Conservation (phyloP, 1,140 invertebrate genomes). For the Drosophila persimilis region DNA sequence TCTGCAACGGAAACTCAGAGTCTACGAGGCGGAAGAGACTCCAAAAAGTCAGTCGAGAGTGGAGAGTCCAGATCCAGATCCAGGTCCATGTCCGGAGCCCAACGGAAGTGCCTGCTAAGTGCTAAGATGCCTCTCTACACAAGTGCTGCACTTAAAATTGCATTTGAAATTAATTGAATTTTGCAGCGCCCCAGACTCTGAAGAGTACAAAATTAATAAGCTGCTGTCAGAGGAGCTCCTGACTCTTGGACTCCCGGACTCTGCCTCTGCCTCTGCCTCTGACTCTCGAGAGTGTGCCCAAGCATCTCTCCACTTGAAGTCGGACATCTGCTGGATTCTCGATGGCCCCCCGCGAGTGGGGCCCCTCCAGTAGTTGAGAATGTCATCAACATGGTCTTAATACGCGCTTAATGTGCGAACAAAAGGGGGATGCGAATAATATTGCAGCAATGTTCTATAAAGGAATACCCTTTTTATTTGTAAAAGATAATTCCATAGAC, state of each 20-base stretch:
- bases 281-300: no score
- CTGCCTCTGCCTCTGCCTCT: background rate
- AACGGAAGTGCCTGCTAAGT: slow-evolving; percentile 68
- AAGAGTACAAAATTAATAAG: slow-evolving; percentile 53
- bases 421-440: background rate
- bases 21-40: background rate
- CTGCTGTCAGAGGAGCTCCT: slow-evolving; percentile 16
- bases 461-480: no score
- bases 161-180: slow-evolving; percentile 78
- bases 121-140: slow-evolving; percentile 43
- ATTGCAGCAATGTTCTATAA: no score
- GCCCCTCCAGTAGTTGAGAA: slow-evolving; percentile 11
- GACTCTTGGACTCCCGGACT: background rate
- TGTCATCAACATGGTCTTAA: slow-evolving; percentile 40
- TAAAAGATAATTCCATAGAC: no score
- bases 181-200: slow-evolving; percentile 16
- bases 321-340: no score
- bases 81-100: background rate
- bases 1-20: slow-evolving; percentile 10
- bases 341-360: no score
- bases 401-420: slow-evolving; percentile 32
- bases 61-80: slow-evolving; percentile 1
- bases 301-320: no score
- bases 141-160: slow-evolving; percentile 71
- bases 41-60: no score